Evolutionary conservation across 2,113 vertebrate species (phyloP).

Genomic region (Neolamprologus sp.): DNA sequence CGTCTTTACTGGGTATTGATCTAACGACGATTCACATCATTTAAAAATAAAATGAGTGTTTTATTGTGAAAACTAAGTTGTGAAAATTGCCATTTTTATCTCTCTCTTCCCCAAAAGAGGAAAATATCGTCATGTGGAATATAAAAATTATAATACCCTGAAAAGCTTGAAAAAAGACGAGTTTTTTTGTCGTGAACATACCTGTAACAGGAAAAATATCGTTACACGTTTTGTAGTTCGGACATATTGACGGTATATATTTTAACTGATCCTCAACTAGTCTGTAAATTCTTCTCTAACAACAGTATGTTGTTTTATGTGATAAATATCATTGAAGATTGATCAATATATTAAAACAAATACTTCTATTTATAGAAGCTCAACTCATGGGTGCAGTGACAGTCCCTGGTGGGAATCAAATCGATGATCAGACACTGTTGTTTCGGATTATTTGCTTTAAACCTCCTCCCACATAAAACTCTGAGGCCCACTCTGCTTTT

Average conservation of each 20-base stretch:
- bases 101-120: background rate
- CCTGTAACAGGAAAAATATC: background rate
- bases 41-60: background rate
- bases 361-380: background rate
- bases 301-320: background rate
- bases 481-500: background rate
- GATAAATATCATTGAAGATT: background rate
- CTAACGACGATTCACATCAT: background rate
- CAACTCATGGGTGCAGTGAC: background rate
- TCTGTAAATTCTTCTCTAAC: accelerated
- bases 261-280: background rate
- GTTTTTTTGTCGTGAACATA: background rate
- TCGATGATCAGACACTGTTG: background rate
- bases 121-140: accelerated
- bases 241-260: background rate
- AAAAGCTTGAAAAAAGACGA: background rate
- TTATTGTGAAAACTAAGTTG: background rate
- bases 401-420: background rate
- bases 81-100: background rate
- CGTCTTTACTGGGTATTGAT: background rate
- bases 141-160: background rate
- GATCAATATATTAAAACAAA: background rate
- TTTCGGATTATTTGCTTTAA: background rate
- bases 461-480: background rate
- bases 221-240: background rate